Conservation (phyloP, 1,140 invertebrate species). For the Matsumurasca onukii region DNA sequence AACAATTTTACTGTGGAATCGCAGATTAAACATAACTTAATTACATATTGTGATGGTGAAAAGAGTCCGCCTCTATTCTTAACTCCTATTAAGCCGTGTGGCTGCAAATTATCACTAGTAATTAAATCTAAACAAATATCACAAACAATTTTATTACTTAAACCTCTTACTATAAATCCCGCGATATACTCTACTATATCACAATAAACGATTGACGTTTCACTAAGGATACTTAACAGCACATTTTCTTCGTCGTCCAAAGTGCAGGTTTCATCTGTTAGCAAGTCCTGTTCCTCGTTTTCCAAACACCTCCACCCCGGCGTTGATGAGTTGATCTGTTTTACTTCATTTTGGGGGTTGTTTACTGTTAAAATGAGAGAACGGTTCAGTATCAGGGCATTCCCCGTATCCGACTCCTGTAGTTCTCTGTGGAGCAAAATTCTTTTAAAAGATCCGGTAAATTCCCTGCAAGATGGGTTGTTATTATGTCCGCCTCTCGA, state of each 20-base stretch:
- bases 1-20: neutral
- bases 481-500: conserved; percentile 35
- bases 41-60: too few relatives aligned
- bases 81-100: neutral
- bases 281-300: neutral
- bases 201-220: neutral
- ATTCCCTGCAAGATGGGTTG: conserved; percentile 33
- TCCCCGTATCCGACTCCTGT: conserved; percentile 20
- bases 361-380: conserved; percentile 12
- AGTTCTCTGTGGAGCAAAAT: conserved; percentile 24
- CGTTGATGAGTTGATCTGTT: neutral
- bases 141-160: conserved; percentile 4
- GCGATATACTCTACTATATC: conserved; percentile 10
- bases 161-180: neutral
- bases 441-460: conserved; percentile 18
- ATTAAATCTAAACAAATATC: too few relatives aligned
- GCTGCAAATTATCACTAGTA: neutral
- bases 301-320: conserved; percentile 9
- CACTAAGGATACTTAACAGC: neutral
- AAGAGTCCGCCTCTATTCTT: too few relatives aligned
- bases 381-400: conserved; percentile 5
- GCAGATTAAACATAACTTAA: conserved; percentile 1
- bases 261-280: neutral
- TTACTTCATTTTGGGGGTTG: neutral
- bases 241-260: neutral